Evolutionary conservation across 1,140 invertebrate species (phyloP).

Genomic region (Helicoverpa armigera): DNA sequence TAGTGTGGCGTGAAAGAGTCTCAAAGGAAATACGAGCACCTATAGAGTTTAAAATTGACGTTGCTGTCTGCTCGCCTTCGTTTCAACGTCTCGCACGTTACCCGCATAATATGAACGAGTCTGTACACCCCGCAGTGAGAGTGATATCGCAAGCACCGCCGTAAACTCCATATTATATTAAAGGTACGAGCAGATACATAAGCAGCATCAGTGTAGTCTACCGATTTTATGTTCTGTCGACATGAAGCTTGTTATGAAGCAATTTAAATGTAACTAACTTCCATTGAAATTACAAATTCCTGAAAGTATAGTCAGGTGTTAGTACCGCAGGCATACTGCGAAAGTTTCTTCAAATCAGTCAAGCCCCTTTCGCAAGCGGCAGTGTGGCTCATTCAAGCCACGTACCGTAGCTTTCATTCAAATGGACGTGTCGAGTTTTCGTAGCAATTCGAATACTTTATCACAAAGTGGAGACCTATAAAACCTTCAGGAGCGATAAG

Average conservation of each 20-base stretch:
- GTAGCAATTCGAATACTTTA: slow-evolving; percentile 55
- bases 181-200: not conserved
- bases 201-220: too few species aligned
- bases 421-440: slow-evolving; percentile 63
- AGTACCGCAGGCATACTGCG: slow-evolving; percentile 18
- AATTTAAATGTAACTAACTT: not conserved
- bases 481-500: slow-evolving; percentile 40
- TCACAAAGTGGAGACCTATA: slow-evolving; percentile 50
- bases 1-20: slow-evolving; percentile 63
- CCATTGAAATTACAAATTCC: slow-evolving; percentile 2
- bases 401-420: slow-evolving; percentile 66
- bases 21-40: slow-evolving; percentile 67
- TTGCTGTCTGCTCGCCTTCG: slow-evolving; percentile 42
- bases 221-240: too few species aligned
- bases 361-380: slow-evolving; percentile 54
- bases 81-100: slow-evolving; percentile 31
- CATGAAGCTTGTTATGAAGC: too few species aligned
- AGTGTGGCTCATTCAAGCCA: slow-evolving; percentile 61
- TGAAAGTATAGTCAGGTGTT: slow-evolving; percentile 36
- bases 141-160: not conserved
- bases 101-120: not conserved
- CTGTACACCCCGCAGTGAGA: not conserved
- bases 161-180: not conserved
- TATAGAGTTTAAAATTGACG: slow-evolving; percentile 64
- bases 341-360: slow-evolving; percentile 58